These are phyloP conservation scores for Drosophila phalerata DNA, from an alignment of 2,888 invertebrate genomes.

Conservation along the genomic window DNA sequence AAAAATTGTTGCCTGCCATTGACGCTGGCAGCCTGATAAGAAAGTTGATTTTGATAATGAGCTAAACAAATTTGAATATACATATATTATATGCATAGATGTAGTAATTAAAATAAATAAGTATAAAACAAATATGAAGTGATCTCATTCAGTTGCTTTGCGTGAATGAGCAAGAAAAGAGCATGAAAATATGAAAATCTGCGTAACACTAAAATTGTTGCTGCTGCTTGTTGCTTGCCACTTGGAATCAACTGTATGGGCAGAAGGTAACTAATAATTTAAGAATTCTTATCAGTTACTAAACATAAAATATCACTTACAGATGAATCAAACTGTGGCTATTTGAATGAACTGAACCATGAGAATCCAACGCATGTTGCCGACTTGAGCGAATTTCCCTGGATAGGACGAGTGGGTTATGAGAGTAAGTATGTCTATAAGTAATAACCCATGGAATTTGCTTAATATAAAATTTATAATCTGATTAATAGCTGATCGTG, in stretches of 20 bases:
- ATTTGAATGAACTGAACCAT: constrained; percentile 15
- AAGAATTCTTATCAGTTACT: neutral
- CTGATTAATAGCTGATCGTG: constrained; percentile 18
- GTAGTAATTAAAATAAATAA: neutral
- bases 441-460: too few relatives aligned
- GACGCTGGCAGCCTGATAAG: constrained; percentile 4
- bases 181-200: constrained; percentile 13
- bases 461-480: neutral
- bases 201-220: neutral
- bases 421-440: constrained; percentile 28
- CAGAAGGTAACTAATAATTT: constrained; percentile 10
- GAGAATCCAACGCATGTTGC: constrained; percentile 6
- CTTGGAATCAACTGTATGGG: neutral
- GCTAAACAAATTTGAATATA: neutral
- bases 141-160: constrained; percentile 31
- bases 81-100: neutral
- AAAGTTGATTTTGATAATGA: neutral
- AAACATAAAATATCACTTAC: neutral
- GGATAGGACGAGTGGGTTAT: constrained; percentile 35
- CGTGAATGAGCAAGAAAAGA: constrained; percentile 9
- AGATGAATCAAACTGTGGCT: constrained; percentile 30
- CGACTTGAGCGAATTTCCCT: constrained; percentile 34
- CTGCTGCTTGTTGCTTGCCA: constrained; percentile 1
- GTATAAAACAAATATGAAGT: constrained; percentile 1
- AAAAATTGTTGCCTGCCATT: neutral